Evolutionary conservation across 2,113 vertebrate genomes (phyloP).

Genomic region (Megaceryle torquata): DNA sequence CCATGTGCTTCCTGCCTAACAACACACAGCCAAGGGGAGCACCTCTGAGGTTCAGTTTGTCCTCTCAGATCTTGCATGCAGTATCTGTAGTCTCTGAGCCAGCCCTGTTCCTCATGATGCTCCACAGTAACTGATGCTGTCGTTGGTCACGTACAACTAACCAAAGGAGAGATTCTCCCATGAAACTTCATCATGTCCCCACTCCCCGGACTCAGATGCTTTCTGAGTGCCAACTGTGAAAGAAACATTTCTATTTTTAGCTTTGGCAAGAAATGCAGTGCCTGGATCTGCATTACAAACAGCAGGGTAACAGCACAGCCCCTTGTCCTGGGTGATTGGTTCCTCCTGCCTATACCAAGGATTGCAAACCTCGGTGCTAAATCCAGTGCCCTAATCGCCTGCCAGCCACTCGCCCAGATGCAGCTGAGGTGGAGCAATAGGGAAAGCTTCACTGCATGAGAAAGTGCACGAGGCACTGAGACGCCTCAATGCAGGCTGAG

Average conservation of each 20-base stretch:
- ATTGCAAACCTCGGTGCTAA: background rate
- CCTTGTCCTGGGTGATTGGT: fast-evolving
- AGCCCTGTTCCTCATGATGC: background rate
- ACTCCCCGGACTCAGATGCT: background rate
- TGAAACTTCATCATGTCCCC: background rate
- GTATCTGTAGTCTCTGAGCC: background rate
- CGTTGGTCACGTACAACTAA: background rate
- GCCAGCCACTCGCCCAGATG: background rate
- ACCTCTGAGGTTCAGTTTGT: background rate
- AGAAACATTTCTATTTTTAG: background rate
- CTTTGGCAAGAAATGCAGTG: background rate
- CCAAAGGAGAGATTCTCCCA: background rate
- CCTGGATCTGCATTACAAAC: background rate
- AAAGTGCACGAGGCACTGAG: background rate
- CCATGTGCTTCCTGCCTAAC: background rate
- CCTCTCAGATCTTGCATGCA: background rate
- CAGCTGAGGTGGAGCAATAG: background rate
- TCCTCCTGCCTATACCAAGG: background rate
- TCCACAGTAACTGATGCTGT: background rate
- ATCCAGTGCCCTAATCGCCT: background rate
- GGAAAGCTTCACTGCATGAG: background rate
- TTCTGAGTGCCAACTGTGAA: background rate
- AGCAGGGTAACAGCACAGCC: background rate
- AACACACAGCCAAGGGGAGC: background rate
- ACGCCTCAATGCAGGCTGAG: background rate